These are phyloP conservation scores for Centruroides sculpturatus DNA, from an alignment of 1,140 invertebrate genomes.

Conservation along the genomic window DNA sequence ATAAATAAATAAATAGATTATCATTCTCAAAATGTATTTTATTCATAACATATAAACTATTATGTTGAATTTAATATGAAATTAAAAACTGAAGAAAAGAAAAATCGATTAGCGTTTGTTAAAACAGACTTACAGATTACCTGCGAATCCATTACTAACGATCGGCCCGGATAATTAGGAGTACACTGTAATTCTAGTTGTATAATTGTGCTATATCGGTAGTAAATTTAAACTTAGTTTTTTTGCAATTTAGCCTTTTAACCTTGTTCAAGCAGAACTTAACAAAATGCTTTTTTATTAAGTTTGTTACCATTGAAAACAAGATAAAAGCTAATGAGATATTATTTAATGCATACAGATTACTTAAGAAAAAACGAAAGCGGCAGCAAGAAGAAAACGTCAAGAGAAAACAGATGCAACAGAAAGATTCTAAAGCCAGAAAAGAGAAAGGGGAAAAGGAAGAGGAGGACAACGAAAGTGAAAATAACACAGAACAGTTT, in stretches of 20 bases:
- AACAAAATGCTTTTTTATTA: not conserved
- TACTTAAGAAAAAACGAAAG: constrained; percentile 56
- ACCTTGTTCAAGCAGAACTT: not conserved
- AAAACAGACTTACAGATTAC: too few species aligned
- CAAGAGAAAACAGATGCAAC: constrained; percentile 44
- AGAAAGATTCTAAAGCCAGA: constrained; percentile 31
- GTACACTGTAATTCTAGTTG: not conserved
- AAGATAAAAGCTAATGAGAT: not conserved
- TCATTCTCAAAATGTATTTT: too few species aligned
- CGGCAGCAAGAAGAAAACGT: constrained; percentile 59
- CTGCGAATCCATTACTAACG: too few species aligned
- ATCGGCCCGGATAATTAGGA: too few species aligned
- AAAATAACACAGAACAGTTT: too few species aligned
- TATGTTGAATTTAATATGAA: too few species aligned
- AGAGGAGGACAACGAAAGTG: too few species aligned
- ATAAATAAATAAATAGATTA: too few species aligned
- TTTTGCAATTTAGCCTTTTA: not conserved
- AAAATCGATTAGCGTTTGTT: too few species aligned
- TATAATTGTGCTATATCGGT: not conserved
- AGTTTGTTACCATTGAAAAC: not conserved
- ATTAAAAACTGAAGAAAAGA: too few species aligned
- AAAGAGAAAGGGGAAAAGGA: too few species aligned
- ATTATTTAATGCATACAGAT: constrained; percentile 20
- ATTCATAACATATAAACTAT: too few species aligned
- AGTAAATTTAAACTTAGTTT: not conserved